phyloP scores from a whole-genome alignment of 1,140 invertebrate genomes.

The Danaus melanippus region DNA sequence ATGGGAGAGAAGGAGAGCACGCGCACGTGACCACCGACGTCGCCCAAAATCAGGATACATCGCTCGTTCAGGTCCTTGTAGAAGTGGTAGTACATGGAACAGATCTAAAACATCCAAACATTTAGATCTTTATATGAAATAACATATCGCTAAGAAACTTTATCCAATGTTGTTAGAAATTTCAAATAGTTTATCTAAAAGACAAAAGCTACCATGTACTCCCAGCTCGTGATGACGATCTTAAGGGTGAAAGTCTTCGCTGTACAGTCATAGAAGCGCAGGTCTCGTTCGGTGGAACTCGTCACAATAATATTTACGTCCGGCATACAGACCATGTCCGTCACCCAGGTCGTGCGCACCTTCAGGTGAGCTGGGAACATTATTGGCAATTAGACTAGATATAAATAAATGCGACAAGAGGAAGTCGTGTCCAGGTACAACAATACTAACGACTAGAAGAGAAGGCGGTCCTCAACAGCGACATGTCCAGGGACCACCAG shows the following conservation, averaged over 20 bases:
- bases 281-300: slow-evolving; percentile 77
- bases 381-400: not conserved
- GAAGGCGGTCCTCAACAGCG: slow-evolving; percentile 72
- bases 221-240: slow-evolving; percentile 73
- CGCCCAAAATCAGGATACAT: slow-evolving; percentile 77
- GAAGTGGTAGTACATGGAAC: slow-evolving; percentile 78
- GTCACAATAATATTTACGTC: slow-evolving; percentile 80
- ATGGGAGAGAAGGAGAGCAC: slow-evolving; percentile 74
- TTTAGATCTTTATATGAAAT: too few species aligned
- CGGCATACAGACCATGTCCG: slow-evolving; percentile 77
- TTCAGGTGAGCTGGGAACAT: slow-evolving; percentile 60
- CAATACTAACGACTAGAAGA: slow-evolving; percentile 73
- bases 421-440: not conserved
- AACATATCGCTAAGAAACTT: too few species aligned
- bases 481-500: slow-evolving; percentile 79
- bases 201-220: slow-evolving; percentile 55
- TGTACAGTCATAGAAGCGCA: slow-evolving; percentile 81
- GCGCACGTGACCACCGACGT: slow-evolving; percentile 76
- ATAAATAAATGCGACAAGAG: not conserved
- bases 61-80: slow-evolving; percentile 70
- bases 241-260: slow-evolving; percentile 79
- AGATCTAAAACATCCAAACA: slow-evolving; percentile 33
- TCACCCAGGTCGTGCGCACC: slow-evolving; percentile 75
- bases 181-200: not conserved
- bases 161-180: not conserved